Percentiles rank a stretch among this genome's conserved stretches.
Evolutionary conservation across 2,888 invertebrate species (phyloP).

Genomic region (Metacarcinus magister): DNA sequence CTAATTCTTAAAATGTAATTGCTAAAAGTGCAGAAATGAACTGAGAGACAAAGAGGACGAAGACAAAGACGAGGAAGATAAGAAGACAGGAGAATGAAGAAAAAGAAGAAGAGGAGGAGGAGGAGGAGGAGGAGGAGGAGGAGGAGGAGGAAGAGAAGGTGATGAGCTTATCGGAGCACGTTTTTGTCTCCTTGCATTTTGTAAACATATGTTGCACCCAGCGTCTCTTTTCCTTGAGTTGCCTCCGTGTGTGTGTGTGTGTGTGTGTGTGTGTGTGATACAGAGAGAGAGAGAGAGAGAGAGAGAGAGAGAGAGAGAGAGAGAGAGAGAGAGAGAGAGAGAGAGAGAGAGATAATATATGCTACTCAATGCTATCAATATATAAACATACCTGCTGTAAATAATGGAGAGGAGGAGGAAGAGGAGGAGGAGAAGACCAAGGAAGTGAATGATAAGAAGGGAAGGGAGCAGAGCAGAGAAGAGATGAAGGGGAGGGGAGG

Average conservation of each 20-base stretch:
- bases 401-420: neutral
- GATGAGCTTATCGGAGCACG: neutral
- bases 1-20: constrained; percentile 2
- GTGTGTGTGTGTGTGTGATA: neutral
- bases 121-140: neutral
- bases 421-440: neutral
- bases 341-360: neutral
- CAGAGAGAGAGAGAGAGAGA: neutral
- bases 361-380: neutral
- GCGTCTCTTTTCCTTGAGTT: neutral
- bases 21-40: neutral
- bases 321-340: neutral
- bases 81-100: too few species aligned
- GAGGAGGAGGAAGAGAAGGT: neutral
- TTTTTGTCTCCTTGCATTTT: neutral
- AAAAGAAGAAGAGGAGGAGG: neutral
- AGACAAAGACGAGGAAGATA: neutral
- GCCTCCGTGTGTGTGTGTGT: neutral
- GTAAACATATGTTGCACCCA: constrained; percentile 4
- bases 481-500: neutral
- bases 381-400: neutral
- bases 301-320: neutral
- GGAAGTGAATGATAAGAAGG: neutral
- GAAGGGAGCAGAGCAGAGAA: neutral
- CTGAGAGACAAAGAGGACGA: neutral